These are phyloP conservation scores for Tautogolabrus adspersus DNA, from an alignment of 2,113 vertebrate genomes.

Conservation along the genomic window DNA sequence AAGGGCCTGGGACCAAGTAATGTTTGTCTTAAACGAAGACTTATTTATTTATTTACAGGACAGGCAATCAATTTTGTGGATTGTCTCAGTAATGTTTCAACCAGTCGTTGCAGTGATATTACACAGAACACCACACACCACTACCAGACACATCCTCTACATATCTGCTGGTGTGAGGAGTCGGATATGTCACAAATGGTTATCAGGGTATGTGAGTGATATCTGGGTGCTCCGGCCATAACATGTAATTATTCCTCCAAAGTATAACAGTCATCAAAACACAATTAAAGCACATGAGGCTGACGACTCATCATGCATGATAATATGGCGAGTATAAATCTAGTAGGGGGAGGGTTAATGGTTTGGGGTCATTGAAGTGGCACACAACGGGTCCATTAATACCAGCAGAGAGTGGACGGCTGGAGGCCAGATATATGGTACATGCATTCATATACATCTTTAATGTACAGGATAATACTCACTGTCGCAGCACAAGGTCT, in stretches of 20 bases:
- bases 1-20: background rate
- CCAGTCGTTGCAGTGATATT: background rate
- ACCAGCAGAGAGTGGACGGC: background rate
- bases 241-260: conserved; percentile 28
- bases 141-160: conserved; percentile 1
- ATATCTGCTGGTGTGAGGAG: background rate
- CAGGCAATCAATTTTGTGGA: background rate
- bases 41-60: background rate
- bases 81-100: background rate
- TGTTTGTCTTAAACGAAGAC: background rate
- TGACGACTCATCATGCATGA: background rate
- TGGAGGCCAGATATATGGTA: background rate
- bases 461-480: background rate
- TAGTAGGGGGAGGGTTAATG: background rate
- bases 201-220: background rate
- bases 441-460: conserved; percentile 8
- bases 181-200: background rate
- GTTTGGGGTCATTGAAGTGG: background rate
- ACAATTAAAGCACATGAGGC: conserved; percentile 21
- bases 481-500: background rate
- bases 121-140: no score
- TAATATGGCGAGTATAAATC: conserved; percentile 3
- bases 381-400: conserved; percentile 15
- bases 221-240: conserved; percentile 7
- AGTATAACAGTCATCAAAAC: conserved; percentile 27